Evolutionary conservation across 2,888 invertebrate genomes (phyloP).

Genomic region (Trichopoda pennipes): DNA sequence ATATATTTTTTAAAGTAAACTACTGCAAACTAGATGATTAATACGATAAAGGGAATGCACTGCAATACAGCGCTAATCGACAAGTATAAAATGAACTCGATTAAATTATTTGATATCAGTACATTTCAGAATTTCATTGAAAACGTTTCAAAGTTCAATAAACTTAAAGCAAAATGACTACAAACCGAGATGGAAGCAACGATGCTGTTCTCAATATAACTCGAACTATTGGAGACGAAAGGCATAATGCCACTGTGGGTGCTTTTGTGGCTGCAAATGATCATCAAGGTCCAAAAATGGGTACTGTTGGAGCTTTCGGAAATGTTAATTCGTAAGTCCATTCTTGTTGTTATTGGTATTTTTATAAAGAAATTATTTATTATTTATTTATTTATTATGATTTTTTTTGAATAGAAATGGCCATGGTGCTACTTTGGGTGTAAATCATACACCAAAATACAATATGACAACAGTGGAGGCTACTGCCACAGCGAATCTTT

Average conservation of each 20-base stretch:
- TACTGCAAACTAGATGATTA: conserved; percentile 23
- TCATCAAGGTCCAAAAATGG: conserved; percentile 40
- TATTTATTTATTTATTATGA: not conserved
- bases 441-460: conserved; percentile 72
- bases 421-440: conserved; percentile 72
- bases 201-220: conserved; percentile 46
- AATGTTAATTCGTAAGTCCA: conserved; percentile 38
- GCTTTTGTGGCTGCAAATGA: conserved; percentile 55
- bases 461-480: conserved; percentile 73
- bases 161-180: conserved; percentile 22
- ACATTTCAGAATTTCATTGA: not conserved
- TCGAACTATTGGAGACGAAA: conserved; percentile 38
- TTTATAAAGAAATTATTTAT: not conserved
- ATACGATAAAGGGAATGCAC: conserved; percentile 19
- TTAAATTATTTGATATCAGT: not conserved
- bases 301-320: conserved; percentile 42
- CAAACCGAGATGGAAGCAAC: conserved; percentile 47
- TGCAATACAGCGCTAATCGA: not conserved
- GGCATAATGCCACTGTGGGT: conserved; percentile 39
- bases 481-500: conserved; percentile 73
- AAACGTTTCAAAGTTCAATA: not conserved
- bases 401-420: conserved; percentile 64
- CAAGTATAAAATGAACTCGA: conserved; percentile 23
- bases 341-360: too few relatives aligned
- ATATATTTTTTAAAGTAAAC: not conserved